These are phyloP conservation scores for Electrophaes corylata DNA, from an alignment of 2,888 invertebrate species.

Conservation along the genomic window DNA sequence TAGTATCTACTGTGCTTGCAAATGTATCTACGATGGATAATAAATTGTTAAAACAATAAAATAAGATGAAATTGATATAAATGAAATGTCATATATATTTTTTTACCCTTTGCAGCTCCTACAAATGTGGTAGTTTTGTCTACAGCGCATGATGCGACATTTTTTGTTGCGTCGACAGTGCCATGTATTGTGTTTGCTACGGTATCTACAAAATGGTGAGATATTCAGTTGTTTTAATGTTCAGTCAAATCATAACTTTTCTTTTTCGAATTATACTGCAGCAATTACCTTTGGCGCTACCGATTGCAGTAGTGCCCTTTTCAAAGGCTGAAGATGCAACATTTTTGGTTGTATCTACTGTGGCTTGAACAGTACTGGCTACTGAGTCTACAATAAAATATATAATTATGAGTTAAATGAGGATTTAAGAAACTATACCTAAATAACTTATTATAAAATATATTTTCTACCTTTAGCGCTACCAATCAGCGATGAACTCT, in stretches of 20 bases:
- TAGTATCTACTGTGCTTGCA: conserved; percentile 58
- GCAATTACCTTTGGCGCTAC: conserved; percentile 35
- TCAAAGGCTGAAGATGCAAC: conserved; percentile 46
- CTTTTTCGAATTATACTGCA: neutral
- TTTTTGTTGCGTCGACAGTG: conserved; percentile 65
- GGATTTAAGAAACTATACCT: neutral
- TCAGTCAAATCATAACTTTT: neutral
- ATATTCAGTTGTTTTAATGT: neutral
- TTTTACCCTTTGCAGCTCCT: conserved; percentile 56
- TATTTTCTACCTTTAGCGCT: conserved; percentile 34
- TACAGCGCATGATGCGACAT: conserved; percentile 54
- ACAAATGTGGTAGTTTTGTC: conserved; percentile 55
- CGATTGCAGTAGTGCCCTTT: conserved; percentile 39
- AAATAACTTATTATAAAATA: neutral
- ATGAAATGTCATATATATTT: conserved; percentile 1
- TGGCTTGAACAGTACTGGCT: conserved; percentile 34
- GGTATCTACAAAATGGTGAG: conserved; percentile 16
- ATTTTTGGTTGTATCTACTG: conserved; percentile 48
- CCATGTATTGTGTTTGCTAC: conserved; percentile 48
- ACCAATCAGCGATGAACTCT: conserved; percentile 55
- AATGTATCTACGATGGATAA: conserved; percentile 54
- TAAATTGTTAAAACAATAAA: conserved; percentile 15
- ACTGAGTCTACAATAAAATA: conserved; percentile 23
- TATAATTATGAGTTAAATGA: neutral
- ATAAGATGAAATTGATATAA: neutral